Conservation (phyloP, 2,113 vertebrate genomes). For the Neopipo cinnamomea region DNA sequence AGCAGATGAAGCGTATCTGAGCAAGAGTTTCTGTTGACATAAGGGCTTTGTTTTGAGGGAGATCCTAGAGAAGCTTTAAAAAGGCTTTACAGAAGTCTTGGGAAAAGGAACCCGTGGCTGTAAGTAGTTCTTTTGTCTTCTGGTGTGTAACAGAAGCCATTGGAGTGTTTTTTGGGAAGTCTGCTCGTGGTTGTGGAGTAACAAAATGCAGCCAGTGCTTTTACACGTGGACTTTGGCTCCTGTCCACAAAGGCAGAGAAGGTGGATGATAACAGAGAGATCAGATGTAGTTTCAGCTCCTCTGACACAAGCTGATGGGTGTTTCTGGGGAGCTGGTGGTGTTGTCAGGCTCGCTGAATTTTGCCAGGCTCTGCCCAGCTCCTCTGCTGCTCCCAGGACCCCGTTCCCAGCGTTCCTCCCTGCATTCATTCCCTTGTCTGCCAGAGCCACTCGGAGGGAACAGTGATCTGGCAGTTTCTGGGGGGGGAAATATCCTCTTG, state of each 20-base stretch:
- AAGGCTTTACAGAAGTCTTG: background rate
- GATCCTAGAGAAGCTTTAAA: background rate
- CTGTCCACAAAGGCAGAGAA: background rate
- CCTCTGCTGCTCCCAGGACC: background rate
- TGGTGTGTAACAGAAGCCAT: background rate
- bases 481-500: background rate
- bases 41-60: background rate
- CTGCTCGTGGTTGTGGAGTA: background rate
- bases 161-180: background rate
- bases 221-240: background rate
- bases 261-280: background rate
- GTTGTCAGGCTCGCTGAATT: background rate
- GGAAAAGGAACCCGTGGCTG: background rate
- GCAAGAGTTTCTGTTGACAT: background rate
- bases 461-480: background rate
- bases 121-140: background rate
- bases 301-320: background rate
- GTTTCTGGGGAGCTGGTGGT: background rate
- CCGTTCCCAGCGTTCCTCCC: background rate
- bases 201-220: background rate
- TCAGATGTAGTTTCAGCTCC: background rate
- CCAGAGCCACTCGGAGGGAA: background rate
- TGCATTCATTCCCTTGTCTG: background rate
- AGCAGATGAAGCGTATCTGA: background rate
- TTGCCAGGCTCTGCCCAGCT: background rate